These are phyloP conservation scores for Charaxes varanes DNA, from an alignment of 1,140 invertebrate genomes.

Conservation along the genomic window DNA sequence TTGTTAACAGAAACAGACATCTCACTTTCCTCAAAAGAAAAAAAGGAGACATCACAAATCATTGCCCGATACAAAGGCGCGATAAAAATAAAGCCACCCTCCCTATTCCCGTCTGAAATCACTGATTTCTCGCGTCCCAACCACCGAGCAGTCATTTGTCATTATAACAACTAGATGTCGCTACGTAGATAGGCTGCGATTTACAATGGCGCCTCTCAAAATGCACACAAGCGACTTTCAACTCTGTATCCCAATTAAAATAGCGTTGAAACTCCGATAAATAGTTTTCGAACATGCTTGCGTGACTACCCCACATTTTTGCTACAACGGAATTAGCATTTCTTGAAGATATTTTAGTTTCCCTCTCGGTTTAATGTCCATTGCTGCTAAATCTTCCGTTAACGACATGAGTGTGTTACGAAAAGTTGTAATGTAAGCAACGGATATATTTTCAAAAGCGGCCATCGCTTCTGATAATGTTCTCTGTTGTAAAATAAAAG, in stretches of 20 bases:
- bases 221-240: conserved; percentile 1
- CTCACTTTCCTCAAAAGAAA: neutral
- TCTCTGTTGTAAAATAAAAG: conserved; percentile 10
- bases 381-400: conserved; percentile 19
- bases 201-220: conserved; percentile 19
- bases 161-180: conserved; percentile 40
- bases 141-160: conserved; percentile 32
- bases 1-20: too few species aligned
- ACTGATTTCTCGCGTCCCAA: conserved; percentile 17
- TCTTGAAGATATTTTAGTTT: conserved; percentile 38
- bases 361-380: conserved; percentile 28
- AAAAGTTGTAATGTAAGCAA: conserved; percentile 30
- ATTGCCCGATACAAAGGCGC: conserved; percentile 2
- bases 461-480: conserved; percentile 13
- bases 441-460: conserved; percentile 11
- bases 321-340: conserved; percentile 33
- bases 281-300: conserved; percentile 10
- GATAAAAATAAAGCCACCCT: neutral
- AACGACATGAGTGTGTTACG: neutral
- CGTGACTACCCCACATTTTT: conserved; percentile 38
- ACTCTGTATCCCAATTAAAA: neutral
- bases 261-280: conserved; percentile 2
- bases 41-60: neutral
- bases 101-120: conserved; percentile 11
- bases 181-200: conserved; percentile 24